Base-by-base conservation (phyloP, 2,888 invertebrate genomes). In the Hemistola chrysoprasaria region DNA sequence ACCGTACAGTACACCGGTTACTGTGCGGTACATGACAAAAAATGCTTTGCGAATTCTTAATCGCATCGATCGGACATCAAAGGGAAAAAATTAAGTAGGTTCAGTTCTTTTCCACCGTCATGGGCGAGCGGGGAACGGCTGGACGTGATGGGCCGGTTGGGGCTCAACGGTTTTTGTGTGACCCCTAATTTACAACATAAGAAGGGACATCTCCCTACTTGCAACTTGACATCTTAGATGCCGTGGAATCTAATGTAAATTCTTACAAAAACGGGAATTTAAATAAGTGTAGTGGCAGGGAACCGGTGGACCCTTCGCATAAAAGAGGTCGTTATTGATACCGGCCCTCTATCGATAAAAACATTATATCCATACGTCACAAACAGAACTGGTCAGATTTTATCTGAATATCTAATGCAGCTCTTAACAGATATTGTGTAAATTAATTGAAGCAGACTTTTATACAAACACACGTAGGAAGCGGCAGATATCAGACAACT, bases 131-230 rank as follows among this genome's bases (percentile, higher is more conserved):
- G 56, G 69, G 71, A 73, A 58, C 78, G 79, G 78, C 86, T 86
- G 87, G 86, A 87, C 87, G 74, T 84, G 84, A 86, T 79, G 78
- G 78, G 67, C 66, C 68, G 65, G 71, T 69, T 69, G 69, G 71
- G 72, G 79, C 77, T 71, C 82, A 88, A 87, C 88, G 88, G 88
- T 88, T 88, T 88, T 88, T 87, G 81, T 81, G 78, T 85, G 82
- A 86, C 87, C 88, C 87, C 73, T 80, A 78, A 86, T 86, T 86
- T 85, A 84, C 84, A 83, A 83, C 74, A 78, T 67, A 81, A 80
- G 78, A 79, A 84, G 82, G 85, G 86, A 80, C 80, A 62, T 62
- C 65, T 71, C 71, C 75, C 71, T 65, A 65, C 55, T 63, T 67
- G 71, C 78, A 78, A 78, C 77, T 78, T 74, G 67, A 73, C 76